Base-by-base conservation (phyloP, 2,113 vertebrate genomes). In the Otus sunia region DNA sequence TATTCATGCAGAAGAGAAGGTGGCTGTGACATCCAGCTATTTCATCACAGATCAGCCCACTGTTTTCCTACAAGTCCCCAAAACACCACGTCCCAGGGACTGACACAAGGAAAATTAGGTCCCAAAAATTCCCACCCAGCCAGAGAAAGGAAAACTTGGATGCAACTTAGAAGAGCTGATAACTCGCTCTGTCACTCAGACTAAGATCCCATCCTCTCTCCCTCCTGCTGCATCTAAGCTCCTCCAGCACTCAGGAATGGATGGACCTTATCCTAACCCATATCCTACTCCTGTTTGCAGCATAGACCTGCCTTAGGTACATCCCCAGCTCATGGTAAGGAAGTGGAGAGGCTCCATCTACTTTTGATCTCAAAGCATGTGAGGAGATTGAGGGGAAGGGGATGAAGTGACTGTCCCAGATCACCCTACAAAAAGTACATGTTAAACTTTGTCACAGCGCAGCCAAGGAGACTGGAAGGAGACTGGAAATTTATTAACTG, bases 51-150 rank as follows among this genome's bases (percentile, higher is more conserved):
- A 29, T 56, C 62, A 56, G 49, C 12, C 32, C 88, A 11, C 41
- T 29, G 23, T 36, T 80, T 36, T 50, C 59, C 64, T 41, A 1
- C 58, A 47, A 37, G 5, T 14, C 16, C 47, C 37, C 62, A 56
- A 21, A 78, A 5, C 22, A 53, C 21, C 15, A 7, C 1, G 22
- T 41, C 69, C 55, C 22, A 25, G 12, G 11, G n/a, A 15, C 0
- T 9, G 17, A 5, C 21, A 52, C n/a, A n/a, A 39, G 21, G 27
- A 59, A 50, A 72, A 30, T 2, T 3, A 62, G 15, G 2, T 12
- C 39, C 12, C 14, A 6, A 5, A 39, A 39, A 22, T 52, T n/a
- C 37, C 27, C 29, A 15, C 3, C 4, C 5, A 2, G 1, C 9
- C 16, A 23, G 18, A 4, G 15, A 47, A 53, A 50, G 22, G 30